These are phyloP conservation scores for Coenonympha arcania DNA, from an alignment of 2,888 invertebrate species.

Conservation along the genomic window DNA sequence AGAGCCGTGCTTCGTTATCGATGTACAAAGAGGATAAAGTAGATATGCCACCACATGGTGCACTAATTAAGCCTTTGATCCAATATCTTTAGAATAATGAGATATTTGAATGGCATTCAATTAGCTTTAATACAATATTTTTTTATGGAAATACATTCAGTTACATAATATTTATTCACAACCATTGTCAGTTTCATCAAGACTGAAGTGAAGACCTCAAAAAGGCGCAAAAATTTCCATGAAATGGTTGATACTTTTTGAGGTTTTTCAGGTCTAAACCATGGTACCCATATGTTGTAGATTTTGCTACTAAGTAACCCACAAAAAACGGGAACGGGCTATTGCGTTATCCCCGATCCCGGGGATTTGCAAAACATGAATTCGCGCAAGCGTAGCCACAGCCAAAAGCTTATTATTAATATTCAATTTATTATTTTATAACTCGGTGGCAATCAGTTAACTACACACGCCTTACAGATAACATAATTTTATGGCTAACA, in stretches of 20 bases:
- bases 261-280: too few relatives aligned
- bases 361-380: background rate
- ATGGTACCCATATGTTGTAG: too few relatives aligned
- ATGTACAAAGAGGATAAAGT: conserved; percentile 10
- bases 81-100: background rate
- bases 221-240: too few relatives aligned
- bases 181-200: too few relatives aligned
- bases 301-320: too few relatives aligned
- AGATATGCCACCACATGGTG: conserved; percentile 6
- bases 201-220: too few relatives aligned
- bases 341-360: too few relatives aligned
- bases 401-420: conserved; percentile 42
- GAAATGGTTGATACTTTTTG: too few relatives aligned
- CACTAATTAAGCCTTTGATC: conserved; percentile 20
- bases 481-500: conserved; percentile 45
- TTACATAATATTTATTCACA: too few relatives aligned
- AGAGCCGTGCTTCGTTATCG: conserved; percentile 15
- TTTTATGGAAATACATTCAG: too few relatives aligned
- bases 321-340: too few relatives aligned
- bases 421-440: conserved; percentile 39
- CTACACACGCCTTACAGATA: conserved; percentile 52
- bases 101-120: background rate
- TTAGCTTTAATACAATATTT: background rate
- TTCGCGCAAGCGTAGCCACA: too few relatives aligned
- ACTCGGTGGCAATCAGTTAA: conserved; percentile 39